phyloP scores from a whole-genome alignment of 2,113 vertebrate genomes.

The Eonycteris spelaea region DNA sequence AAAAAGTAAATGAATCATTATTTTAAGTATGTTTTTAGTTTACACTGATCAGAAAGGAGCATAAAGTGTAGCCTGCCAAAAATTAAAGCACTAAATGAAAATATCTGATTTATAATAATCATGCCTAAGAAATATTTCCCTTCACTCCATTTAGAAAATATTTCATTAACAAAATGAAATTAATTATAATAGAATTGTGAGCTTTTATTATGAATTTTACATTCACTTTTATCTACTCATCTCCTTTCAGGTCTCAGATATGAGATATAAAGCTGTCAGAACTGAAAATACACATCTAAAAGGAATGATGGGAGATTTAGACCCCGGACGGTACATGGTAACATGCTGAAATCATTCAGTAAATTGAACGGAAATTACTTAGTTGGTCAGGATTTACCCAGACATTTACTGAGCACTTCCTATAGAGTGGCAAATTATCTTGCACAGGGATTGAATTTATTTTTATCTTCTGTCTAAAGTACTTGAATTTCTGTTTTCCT shows the following conservation, averaged over 20 bases:
- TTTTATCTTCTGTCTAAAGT: neutral
- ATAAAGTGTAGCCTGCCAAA: neutral
- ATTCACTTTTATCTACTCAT: constrained; percentile 28
- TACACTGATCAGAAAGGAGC: neutral
- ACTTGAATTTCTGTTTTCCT: neutral
- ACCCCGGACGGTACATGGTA: constrained; percentile 70
- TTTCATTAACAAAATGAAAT: neutral
- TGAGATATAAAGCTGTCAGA: constrained; percentile 64
- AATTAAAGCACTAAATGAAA: neutral
- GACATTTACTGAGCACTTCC: neutral
- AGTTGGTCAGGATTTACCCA: neutral
- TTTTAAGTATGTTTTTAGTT: neutral
- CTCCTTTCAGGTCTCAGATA: constrained; percentile 76
- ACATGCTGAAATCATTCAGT: constrained; percentile 17
- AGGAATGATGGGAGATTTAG: constrained; percentile 76
- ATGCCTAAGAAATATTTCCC: neutral
- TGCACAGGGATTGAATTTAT: neutral
- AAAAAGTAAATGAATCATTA: neutral
- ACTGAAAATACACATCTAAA: constrained; percentile 79
- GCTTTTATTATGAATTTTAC: neutral
- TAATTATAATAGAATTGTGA: neutral
- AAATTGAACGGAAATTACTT: neutral
- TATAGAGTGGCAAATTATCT: neutral
- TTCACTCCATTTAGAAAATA: neutral
- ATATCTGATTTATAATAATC: neutral